Evolutionary conservation across 2,113 vertebrate species (phyloP).

Genomic region (Excalfactoria chinensis): DNA sequence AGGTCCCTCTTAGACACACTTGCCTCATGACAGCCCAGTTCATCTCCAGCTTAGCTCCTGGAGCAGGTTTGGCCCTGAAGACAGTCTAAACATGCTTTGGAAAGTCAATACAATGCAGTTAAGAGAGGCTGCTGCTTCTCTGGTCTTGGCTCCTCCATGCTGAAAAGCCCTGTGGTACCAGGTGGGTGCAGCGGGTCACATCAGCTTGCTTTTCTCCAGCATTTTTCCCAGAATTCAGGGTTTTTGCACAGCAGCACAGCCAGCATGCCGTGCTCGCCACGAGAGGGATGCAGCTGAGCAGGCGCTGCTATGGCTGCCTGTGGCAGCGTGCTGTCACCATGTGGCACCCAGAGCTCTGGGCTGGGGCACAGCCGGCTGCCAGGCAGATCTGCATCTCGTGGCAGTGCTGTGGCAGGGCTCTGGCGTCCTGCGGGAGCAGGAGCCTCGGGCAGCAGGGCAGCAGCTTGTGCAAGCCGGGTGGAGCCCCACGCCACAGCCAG

Average conservation of each 20-base stretch:
- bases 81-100: not conserved
- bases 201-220: not conserved
- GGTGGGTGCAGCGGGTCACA: not conserved
- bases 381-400: not conserved
- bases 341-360: not conserved
- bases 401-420: not conserved
- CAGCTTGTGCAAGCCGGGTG: constrained; percentile 3
- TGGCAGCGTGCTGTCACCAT: not conserved
- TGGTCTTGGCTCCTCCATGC: not conserved
- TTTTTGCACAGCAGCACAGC: rapidly evolving
- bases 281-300: not conserved
- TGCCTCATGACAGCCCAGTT: not conserved
- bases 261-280: rapidly evolving
- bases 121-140: rapidly evolving
- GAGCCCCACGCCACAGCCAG: not conserved
- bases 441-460: not conserved
- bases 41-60: not conserved
- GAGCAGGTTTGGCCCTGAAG: not conserved
- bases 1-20: not conserved
- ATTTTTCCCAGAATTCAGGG: not conserved
- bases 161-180: not conserved
- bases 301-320: rapidly evolving
- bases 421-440: rapidly evolving
- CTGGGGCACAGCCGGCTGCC: not conserved
- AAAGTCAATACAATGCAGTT: not conserved